Evolutionary conservation across 2,888 invertebrate species (phyloP).

Genomic region (Furcula furcula): DNA sequence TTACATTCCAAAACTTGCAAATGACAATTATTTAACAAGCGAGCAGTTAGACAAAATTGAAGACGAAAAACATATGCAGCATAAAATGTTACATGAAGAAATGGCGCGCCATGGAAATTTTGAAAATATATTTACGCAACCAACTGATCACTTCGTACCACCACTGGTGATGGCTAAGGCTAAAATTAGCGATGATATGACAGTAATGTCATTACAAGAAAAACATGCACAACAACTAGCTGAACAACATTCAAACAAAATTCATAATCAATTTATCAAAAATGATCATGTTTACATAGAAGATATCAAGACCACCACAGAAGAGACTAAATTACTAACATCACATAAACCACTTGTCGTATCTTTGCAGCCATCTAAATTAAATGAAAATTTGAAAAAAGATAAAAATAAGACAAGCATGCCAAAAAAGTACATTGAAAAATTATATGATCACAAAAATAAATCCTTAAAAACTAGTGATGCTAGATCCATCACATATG

Average conservation of each 20-base stretch:
- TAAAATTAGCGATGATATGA: constrained; percentile 75
- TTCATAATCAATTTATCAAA: constrained; percentile 28
- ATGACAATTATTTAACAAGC: constrained; percentile 45
- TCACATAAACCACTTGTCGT: constrained; percentile 28
- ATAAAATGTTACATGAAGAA: constrained; percentile 70
- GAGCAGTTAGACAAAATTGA: constrained; percentile 59
- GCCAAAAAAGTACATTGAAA: constrained; percentile 67
- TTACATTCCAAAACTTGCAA: constrained; percentile 53
- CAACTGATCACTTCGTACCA: constrained; percentile 76
- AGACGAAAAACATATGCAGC: constrained; percentile 63
- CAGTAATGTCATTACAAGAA: constrained; percentile 71
- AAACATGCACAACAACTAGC: constrained; percentile 71
- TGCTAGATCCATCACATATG: constrained; percentile 29
- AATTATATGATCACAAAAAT: constrained; percentile 46
- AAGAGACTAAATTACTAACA: constrained; percentile 18
- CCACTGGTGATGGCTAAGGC: constrained; percentile 78
- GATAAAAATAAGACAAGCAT: constrained; percentile 43
- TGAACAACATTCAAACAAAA: constrained; percentile 47
- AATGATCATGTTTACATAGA: constrained; percentile 20
- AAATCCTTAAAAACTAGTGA: constrained; percentile 40
- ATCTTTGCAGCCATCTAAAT: constrained; percentile 23
- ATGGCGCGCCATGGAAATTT: constrained; percentile 66
- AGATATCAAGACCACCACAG: constrained; percentile 29
- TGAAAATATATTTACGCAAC: constrained; percentile 73
- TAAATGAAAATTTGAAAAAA: constrained; percentile 41